Evolutionary conservation across 2,888 invertebrate genomes (phyloP), one percentile per base, ranked within the genome.

Genomic region (Cartodere bifasciata): DNA sequence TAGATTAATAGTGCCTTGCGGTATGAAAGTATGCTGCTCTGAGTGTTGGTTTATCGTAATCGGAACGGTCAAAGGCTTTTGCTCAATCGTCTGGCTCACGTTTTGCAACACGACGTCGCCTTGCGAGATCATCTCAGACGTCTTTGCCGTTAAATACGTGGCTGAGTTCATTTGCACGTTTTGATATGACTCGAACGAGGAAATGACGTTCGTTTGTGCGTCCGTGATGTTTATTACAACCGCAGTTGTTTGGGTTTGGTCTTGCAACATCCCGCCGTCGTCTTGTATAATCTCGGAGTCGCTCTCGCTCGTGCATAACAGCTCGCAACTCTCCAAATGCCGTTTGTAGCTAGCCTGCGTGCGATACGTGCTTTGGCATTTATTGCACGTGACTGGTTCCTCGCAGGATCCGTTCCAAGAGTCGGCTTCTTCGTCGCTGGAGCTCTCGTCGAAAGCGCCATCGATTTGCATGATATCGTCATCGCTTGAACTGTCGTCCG

Each of bases 321-420:
- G 73, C 45, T 84, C 84, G 51, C 87, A 87, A 13, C 70, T 72
- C 5, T 72, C 67, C 36, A 86, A 62, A 52, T 87, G 87, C 24
- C 84, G 67, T 46, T 83, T 78, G 49, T 79, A 87, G 31, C 85
- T 85, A 36, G 79, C 77, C 39, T 76, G 75, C 28, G 84, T 85
- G 46, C 86, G 67, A 49, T 86, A 87, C 2, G 85, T 85, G 49
- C 88, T 80, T 47, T 84, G 84, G 52, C 91, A 92, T 39, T 83
- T 72, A 44, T 80, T 76, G 57, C 91, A 92, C 47, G 83, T 80
- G 1, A 90, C 87, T 4, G 83, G 80, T 45, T 77, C 72, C 44
- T 80, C 79, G 22, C 67, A 65, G 31, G 67, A 64, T 26, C 63
- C 42, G 3, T 49, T 44, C 43, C 56, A 53, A 4, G 50, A 41